phyloP scores from a whole-genome alignment of 1,140 invertebrate genomes.

The Sycobia sp. region DNA sequence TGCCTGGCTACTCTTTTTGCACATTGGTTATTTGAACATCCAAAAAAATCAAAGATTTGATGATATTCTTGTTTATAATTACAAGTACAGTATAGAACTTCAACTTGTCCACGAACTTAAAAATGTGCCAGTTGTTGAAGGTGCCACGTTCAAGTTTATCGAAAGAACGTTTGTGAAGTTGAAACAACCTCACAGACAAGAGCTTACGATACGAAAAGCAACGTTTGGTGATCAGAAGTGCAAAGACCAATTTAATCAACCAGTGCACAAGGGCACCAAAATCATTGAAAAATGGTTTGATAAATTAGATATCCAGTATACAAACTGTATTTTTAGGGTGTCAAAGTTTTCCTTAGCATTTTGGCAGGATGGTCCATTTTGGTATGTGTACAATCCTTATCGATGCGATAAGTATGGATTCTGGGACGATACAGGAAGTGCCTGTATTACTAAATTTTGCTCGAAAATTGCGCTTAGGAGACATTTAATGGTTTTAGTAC shows the following conservation, averaged over 20 bases:
- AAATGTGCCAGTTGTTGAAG: conserved; percentile 18
- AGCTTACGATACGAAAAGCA: conserved; percentile 39
- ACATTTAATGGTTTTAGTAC: conserved; percentile 47
- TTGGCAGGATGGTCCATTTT: conserved; percentile 52
- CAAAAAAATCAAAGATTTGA: conserved; percentile 44
- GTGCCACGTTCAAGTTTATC: conserved; percentile 27
- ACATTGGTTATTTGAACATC: conserved; percentile 48
- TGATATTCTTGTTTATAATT: conserved; percentile 54
- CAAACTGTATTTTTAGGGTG: conserved; percentile 47
- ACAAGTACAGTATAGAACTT: conserved; percentile 50
- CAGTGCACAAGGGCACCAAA: conserved; percentile 34
- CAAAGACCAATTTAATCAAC: background rate
- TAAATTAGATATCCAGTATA: conserved; percentile 35
- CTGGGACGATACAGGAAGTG: conserved; percentile 46
- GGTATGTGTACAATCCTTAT: conserved; percentile 55
- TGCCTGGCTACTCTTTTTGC: conserved; percentile 50
- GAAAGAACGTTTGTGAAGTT: conserved; percentile 33
- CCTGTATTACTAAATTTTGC: conserved; percentile 50
- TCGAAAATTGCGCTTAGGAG: conserved; percentile 42
- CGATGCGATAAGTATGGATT: conserved; percentile 48
- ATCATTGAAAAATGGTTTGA: conserved; percentile 48
- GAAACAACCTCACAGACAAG: conserved; percentile 32
- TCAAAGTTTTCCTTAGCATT: conserved; percentile 45
- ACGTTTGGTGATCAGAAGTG: conserved; percentile 40
- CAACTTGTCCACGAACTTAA: conserved; percentile 44